Evolutionary conservation across 2,888 invertebrate species (phyloP).

Genomic region (Acholoe squamosa): DNA sequence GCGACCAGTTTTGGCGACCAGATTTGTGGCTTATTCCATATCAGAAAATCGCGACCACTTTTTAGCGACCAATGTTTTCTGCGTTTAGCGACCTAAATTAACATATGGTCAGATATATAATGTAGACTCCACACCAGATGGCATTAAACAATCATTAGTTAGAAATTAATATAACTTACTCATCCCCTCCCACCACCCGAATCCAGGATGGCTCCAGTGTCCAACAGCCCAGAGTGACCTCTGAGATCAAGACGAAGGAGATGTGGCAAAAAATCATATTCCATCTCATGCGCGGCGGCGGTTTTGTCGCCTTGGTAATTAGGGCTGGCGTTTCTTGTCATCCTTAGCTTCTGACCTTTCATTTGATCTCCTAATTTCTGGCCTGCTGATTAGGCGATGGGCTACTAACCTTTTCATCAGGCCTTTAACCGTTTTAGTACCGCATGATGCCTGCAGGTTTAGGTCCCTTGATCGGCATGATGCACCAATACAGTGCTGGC

Average conservation of each 20-base stretch:
- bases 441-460: too few species aligned
- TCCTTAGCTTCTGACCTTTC: constrained; percentile 38
- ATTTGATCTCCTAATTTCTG: constrained; percentile 40
- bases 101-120: too few species aligned
- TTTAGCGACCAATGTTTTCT: too few species aligned
- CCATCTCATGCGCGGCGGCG: constrained; percentile 6
- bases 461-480: too few species aligned
- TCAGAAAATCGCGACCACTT: too few species aligned
- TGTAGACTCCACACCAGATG: too few species aligned
- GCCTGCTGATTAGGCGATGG: constrained; percentile 14
- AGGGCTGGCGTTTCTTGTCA: neutral
- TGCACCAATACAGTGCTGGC: too few species aligned
- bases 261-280: neutral
- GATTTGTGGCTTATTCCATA: too few species aligned
- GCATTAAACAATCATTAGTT: too few species aligned
- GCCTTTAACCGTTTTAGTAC: too few species aligned
- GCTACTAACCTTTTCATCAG: constrained; percentile 57
- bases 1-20: too few species aligned
- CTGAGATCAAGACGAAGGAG: neutral
- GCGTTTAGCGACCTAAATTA: too few species aligned
- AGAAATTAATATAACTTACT: neutral
- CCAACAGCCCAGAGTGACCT: neutral
- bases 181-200: neutral
- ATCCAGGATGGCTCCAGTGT: neutral
- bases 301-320: constrained; percentile 23